A percentile compares a stretch with the other conserved stretches of the same genome.
Evolutionary conservation across 2,888 invertebrate species (phyloP).

Genomic region (Microplitis manilae): DNA sequence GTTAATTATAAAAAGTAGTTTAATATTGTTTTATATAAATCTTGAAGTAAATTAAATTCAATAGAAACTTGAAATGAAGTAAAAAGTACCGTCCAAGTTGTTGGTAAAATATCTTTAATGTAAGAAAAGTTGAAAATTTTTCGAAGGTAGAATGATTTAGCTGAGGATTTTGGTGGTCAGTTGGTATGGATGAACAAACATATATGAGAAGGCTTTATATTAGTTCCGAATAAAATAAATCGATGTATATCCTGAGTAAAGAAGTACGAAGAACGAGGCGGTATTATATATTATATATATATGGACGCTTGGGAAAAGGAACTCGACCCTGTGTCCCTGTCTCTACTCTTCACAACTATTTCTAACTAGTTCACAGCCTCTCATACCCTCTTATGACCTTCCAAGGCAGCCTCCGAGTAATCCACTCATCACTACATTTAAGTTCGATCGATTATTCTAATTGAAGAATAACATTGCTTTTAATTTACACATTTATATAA

Average conservation of each 20-base stretch:
- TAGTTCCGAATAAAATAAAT: slow-evolving; percentile 1
- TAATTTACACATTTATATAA: slow-evolving; percentile 4
- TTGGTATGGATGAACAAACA: slow-evolving; percentile 24
- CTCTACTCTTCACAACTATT: slow-evolving; percentile 39
- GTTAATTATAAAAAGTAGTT: no score
- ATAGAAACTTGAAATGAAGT: neutral
- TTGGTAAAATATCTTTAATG: neutral
- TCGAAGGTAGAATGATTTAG: slow-evolving; percentile 37
- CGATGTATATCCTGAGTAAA: slow-evolving; percentile 24
- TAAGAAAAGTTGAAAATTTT: slow-evolving; percentile 31
- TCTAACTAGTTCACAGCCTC: slow-evolving; percentile 53
- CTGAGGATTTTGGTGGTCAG: slow-evolving; percentile 37
- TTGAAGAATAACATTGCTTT: slow-evolving; percentile 25
- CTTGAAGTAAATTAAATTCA: neutral
- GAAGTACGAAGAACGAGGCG: slow-evolving; percentile 8
- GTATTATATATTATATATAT: slow-evolving; percentile 1
- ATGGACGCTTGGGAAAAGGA: slow-evolving; percentile 37
- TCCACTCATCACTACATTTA: slow-evolving; percentile 33
- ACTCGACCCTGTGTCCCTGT: slow-evolving; percentile 56
- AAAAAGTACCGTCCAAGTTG: neutral
- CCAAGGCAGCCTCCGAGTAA: slow-evolving; percentile 50
- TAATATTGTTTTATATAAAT: no score
- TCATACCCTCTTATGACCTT: slow-evolving; percentile 54
- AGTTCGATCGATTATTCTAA: slow-evolving; percentile 22
- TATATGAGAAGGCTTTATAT: slow-evolving; percentile 19